phyloP scores from a whole-genome alignment of 2,888 invertebrate genomes.

The Lasiommata megera region DNA sequence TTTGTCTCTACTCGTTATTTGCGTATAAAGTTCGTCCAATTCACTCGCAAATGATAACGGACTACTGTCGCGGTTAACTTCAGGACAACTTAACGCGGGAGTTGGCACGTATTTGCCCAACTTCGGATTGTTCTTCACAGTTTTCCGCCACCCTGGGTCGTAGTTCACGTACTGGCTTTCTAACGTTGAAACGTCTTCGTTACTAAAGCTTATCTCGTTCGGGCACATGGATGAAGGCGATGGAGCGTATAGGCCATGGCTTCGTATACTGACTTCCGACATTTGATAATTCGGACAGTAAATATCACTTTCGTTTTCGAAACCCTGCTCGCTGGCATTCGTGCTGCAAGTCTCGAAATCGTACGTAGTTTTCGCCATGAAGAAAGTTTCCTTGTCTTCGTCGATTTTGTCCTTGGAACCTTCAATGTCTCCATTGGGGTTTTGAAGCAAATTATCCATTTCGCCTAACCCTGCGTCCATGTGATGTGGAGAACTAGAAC shows the following conservation, averaged over 20 bases:
- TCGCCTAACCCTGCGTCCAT: conserved; percentile 50
- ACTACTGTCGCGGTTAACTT: conserved; percentile 67
- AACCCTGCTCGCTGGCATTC: conserved; percentile 72
- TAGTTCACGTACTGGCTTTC: conserved; percentile 81
- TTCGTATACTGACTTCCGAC: conserved; percentile 84
- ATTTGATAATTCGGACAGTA: conserved; percentile 83
- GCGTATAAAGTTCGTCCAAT: conserved; percentile 86
- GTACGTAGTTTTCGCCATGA: conserved; percentile 67
- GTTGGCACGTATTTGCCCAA: conserved; percentile 65
- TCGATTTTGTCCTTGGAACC: conserved; percentile 62
- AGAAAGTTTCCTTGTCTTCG: conserved; percentile 65
- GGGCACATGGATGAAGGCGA: conserved; percentile 80
- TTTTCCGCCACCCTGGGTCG: conserved; percentile 78
- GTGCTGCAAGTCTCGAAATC: conserved; percentile 74
- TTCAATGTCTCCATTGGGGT: conserved; percentile 42
- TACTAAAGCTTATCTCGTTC: conserved; percentile 74
- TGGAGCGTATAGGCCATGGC: conserved; percentile 83
- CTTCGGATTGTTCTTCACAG: conserved; percentile 66
- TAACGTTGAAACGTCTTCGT: conserved; percentile 71
- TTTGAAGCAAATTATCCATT: conserved; percentile 57
- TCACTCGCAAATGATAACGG: conserved; percentile 78
- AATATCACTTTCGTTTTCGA: conserved; percentile 83
- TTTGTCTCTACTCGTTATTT: conserved; percentile 79
- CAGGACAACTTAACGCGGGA: conserved; percentile 70
- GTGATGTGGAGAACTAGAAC: conserved; percentile 56